A percentile compares a stretch with the other conserved stretches of the same genome.
These are phyloP conservation scores for Oncorhynchus clarkii DNA, from an alignment of 2,113 vertebrate species.

Conservation along the genomic window DNA sequence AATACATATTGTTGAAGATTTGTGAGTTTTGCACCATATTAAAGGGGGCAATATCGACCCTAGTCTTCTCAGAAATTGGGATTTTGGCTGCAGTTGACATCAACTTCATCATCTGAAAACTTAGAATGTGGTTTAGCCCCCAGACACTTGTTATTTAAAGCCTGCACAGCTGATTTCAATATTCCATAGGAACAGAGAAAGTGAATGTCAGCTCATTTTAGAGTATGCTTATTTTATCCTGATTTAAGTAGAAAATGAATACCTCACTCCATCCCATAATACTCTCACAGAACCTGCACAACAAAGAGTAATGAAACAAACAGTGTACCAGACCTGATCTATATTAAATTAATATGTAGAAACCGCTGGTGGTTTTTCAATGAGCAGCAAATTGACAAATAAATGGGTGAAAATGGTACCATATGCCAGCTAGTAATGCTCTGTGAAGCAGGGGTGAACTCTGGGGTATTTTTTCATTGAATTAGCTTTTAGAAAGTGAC, in stretches of 20 bases:
- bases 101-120: no score
- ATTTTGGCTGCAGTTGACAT: no score
- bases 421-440: constrained; percentile 11
- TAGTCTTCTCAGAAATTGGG: no score
- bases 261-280: constrained; percentile 29
- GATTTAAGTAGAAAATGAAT: constrained; percentile 34
- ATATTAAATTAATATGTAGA: constrained; percentile 4
- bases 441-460: constrained; percentile 19
- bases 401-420: background rate
- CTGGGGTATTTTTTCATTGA: constrained; percentile 12
- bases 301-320: constrained; percentile 18
- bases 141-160: no score
- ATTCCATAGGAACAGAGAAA: constrained; percentile 16
- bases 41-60: no score
- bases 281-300: constrained; percentile 26
- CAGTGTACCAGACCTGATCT: constrained; percentile 7
- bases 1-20: no score
- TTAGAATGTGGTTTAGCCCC: no score
- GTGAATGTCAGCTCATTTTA: constrained; percentile 30
- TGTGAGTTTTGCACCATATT: no score
- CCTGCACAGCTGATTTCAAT: background rate
- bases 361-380: constrained; percentile 25
- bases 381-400: constrained; percentile 19
- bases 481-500: constrained; percentile 20
- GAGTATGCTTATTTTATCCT: constrained; percentile 1